phyloP scores from a whole-genome alignment of 2,888 invertebrate genomes.

The Megaustenia siamemsis region DNA sequence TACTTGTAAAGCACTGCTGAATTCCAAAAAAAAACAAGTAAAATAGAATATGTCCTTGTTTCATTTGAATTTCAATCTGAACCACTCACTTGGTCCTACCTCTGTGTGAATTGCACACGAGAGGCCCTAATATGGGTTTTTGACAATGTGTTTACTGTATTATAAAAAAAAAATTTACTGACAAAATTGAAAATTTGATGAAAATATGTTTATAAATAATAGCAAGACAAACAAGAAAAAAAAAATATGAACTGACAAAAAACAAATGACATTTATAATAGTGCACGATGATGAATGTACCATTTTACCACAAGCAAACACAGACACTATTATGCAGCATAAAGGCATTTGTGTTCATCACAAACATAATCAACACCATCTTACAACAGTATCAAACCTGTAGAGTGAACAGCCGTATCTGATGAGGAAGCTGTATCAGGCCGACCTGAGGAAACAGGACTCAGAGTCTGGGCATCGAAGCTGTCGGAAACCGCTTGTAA shows the following conservation, averaged over 20 bases:
- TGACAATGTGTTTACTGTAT: no score
- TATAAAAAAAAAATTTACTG: no score
- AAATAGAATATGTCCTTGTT: no score
- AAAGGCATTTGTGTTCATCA: not conserved
- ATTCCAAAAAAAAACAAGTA: no score
- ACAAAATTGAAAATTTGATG: no score
- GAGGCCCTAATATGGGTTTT: no score
- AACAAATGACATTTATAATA: not conserved
- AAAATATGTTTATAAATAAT: not conserved
- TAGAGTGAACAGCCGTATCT: conserved; percentile 36
- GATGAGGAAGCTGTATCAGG: conserved; percentile 29
- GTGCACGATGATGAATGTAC: not conserved
- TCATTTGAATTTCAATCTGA: no score
- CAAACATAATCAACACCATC: not conserved
- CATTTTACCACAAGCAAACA: not conserved
- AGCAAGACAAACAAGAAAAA: not conserved
- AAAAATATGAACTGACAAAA: not conserved
- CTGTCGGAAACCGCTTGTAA: conserved; percentile 57
- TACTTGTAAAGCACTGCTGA: no score
- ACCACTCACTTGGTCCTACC: no score
- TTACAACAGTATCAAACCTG: conserved; percentile 16
- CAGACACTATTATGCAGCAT: no score
- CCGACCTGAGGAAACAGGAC: conserved; percentile 31
- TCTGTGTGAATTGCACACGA: no score
- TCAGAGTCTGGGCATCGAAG: conserved; percentile 35